These are phyloP conservation scores for Tinea semifulvella DNA, from an alignment of 2,888 invertebrate genomes.

Conservation along the genomic window DNA sequence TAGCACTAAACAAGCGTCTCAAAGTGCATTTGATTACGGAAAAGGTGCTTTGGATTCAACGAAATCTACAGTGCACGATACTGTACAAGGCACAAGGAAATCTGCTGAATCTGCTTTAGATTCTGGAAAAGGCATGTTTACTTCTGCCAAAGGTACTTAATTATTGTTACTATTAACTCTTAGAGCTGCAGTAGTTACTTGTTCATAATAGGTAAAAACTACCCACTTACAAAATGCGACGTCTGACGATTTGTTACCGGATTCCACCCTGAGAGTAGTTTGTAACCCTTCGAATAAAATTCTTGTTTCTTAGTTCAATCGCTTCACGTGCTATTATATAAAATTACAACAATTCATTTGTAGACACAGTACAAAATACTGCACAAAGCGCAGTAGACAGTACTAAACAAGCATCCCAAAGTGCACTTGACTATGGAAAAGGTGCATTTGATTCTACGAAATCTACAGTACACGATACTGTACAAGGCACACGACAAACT, in stretches of 20 bases:
- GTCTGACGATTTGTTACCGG: too few relatives aligned
- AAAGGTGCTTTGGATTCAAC: constrained; percentile 30
- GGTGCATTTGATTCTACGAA: constrained; percentile 40
- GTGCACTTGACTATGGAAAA: constrained; percentile 40
- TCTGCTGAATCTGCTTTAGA: constrained; percentile 28
- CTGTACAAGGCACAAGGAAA: constrained; percentile 31
- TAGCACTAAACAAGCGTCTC: constrained; percentile 36
- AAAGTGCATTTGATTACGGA: constrained; percentile 34
- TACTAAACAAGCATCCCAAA: constrained; percentile 34
- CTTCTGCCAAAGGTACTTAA: constrained; percentile 31
- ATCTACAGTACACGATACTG: constrained; percentile 29
- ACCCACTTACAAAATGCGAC: too few relatives aligned
- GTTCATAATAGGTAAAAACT: too few relatives aligned
- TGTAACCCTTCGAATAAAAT: too few relatives aligned
- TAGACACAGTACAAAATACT: constrained; percentile 24
- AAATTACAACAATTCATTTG: background rate
- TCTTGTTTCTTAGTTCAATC: too few relatives aligned
- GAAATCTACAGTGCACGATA: constrained; percentile 29
- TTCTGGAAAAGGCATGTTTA: constrained; percentile 28
- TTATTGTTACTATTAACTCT: background rate
- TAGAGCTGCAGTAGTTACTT: too few relatives aligned
- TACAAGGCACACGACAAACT: constrained; percentile 36
- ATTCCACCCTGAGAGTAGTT: too few relatives aligned
- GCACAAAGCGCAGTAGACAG: constrained; percentile 35
- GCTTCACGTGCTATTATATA: too few relatives aligned